These are phyloP conservation scores for Ennomos erosarius DNA, from an alignment of 2,888 invertebrate genomes.

Conservation along the genomic window DNA sequence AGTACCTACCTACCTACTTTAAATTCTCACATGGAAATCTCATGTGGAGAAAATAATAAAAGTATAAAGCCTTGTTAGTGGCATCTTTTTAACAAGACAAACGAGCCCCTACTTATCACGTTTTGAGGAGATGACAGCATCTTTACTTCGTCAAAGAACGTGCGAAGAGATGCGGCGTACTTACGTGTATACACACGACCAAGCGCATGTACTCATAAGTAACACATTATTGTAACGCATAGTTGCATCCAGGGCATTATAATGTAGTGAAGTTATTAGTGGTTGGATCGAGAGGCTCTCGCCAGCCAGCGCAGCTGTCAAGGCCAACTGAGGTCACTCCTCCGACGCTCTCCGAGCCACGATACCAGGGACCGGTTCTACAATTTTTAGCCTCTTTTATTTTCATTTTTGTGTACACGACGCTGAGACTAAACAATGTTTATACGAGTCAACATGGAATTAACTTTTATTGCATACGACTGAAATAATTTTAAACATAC, in stretches of 20 bases:
- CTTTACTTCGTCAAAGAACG: constrained; percentile 36
- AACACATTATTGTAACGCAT: constrained; percentile 68
- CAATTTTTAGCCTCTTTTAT: constrained; percentile 84
- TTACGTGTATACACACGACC: constrained; percentile 11
- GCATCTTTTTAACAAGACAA: constrained; percentile 47
- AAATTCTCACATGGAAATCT: constrained; percentile 3
- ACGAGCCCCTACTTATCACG: constrained; percentile 69
- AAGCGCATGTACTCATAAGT: constrained; percentile 41
- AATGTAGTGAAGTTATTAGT: constrained; percentile 83
- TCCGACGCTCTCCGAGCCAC: constrained; percentile 81
- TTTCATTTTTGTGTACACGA: constrained; percentile 85
- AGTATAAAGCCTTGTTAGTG: constrained; percentile 36
- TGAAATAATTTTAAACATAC: constrained; percentile 58
- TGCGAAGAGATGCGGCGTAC: constrained; percentile 39
- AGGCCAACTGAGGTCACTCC: constrained; percentile 84
- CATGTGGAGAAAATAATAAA: constrained; percentile 19
- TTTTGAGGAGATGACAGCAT: constrained; percentile 61
- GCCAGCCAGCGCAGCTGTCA: constrained; percentile 81
- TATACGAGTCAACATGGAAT: constrained; percentile 79
- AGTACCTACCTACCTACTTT: background rate
- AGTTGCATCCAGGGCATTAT: constrained; percentile 76
- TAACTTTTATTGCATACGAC: constrained; percentile 78
- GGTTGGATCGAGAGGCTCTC: constrained; percentile 76
- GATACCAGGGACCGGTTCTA: constrained; percentile 82
- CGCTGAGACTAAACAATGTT: constrained; percentile 84